phyloP scores from a whole-genome alignment of 1,140 invertebrate species.

The Agraylea sexmaculata region DNA sequence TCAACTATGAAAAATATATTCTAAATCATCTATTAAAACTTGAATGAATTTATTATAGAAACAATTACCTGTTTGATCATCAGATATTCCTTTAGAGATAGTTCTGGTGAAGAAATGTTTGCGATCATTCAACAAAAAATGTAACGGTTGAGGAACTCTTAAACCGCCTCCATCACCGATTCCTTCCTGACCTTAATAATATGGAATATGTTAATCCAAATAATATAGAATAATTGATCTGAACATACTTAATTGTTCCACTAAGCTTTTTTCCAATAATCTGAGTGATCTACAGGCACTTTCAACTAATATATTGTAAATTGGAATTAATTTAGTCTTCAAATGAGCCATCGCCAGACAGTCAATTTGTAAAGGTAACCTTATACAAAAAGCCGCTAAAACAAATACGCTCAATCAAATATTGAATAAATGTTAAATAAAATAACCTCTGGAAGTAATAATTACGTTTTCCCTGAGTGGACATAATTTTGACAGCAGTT shows the following conservation, averaged over 20 bases:
- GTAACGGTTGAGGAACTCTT: slow-evolving; percentile 46
- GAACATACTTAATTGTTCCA: slow-evolving; percentile 40
- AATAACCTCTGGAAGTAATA: slow-evolving; percentile 7
- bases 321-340: slow-evolving; percentile 45
- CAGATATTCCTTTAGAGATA: slow-evolving; percentile 48
- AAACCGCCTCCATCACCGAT: slow-evolving; percentile 35
- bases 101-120: slow-evolving; percentile 65
- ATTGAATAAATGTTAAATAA: not conserved
- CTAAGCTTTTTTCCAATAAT: slow-evolving; percentile 47
- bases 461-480: slow-evolving; percentile 39
- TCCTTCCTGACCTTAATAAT: slow-evolving; percentile 36
- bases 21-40: slow-evolving; percentile 16
- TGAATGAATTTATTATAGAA: slow-evolving; percentile 10
- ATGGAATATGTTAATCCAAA: slow-evolving; percentile 6
- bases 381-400: slow-evolving; percentile 38
- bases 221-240: slow-evolving; percentile 6
- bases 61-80: slow-evolving; percentile 50
- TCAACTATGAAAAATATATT: slow-evolving; percentile 40
- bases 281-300: slow-evolving; percentile 55
- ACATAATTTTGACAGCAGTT: slow-evolving; percentile 40
- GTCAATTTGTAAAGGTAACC: slow-evolving; percentile 54
- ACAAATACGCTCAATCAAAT: slow-evolving; percentile 14
- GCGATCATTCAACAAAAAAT: slow-evolving; percentile 50
- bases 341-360: slow-evolving; percentile 55
- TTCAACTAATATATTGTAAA: slow-evolving; percentile 62